A percentile compares a stretch with the other conserved stretches of the same genome.
Evolutionary conservation across 2,113 vertebrate species (phyloP).

Genomic region (Alethe castanea): DNA sequence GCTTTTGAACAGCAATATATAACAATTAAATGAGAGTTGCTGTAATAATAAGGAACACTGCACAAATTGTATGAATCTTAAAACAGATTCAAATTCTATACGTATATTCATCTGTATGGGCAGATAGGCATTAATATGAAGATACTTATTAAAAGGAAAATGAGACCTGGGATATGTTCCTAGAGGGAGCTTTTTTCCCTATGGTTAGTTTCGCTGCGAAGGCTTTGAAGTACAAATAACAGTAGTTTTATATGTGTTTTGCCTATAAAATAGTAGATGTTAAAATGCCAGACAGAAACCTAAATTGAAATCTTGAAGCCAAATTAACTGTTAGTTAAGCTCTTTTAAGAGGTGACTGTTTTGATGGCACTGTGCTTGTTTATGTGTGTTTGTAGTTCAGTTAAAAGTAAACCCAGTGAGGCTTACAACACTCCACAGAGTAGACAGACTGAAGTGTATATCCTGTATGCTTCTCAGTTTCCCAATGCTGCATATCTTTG

Average conservation of each 20-base stretch:
- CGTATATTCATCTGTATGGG: background rate
- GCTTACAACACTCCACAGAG: background rate
- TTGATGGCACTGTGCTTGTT: background rate
- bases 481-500: background rate
- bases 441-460: background rate
- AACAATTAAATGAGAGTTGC: background rate
- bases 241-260: background rate
- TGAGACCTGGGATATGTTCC: background rate
- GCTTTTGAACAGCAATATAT: background rate
- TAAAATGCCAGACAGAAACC: background rate
- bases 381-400: background rate
- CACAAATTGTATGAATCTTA: background rate
- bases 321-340: background rate
- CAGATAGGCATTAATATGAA: background rate
- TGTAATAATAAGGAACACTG: background rate
- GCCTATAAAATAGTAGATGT: background rate
- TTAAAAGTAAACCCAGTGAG: background rate
- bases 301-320: background rate
- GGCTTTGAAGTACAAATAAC: background rate
- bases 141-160: background rate
- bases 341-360: background rate
- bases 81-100: background rate
- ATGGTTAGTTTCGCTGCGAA: background rate
- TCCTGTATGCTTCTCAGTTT: background rate
- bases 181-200: background rate